Evolutionary conservation across 2,888 invertebrate species (phyloP).

Genomic region (Notodonta ziczac): DNA sequence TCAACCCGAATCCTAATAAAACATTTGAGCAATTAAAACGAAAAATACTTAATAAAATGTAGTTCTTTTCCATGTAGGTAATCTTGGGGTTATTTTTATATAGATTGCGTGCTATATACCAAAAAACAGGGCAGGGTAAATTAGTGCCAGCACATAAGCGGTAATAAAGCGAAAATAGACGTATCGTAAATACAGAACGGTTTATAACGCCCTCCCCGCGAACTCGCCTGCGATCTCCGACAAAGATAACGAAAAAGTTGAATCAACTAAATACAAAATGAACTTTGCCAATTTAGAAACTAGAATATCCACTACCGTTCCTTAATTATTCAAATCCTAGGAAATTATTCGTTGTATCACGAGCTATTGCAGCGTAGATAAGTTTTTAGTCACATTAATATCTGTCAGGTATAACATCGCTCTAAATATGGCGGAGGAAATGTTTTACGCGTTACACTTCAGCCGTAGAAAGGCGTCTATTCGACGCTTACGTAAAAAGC

Average conservation of each 20-base stretch:
- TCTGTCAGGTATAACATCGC: constrained; percentile 4
- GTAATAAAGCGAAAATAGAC: constrained; percentile 62
- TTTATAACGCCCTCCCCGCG: constrained; percentile 56
- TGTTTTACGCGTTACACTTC: not conserved
- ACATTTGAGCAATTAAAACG: constrained; percentile 42
- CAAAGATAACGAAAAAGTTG: constrained; percentile 56
- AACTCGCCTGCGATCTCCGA: constrained; percentile 51
- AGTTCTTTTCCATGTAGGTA: constrained; percentile 37
- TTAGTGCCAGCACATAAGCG: constrained; percentile 55
- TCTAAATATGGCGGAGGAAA: not conserved
- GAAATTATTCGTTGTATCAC: constrained; percentile 8
- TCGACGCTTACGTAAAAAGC: not conserved
- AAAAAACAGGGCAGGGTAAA: constrained; percentile 43
- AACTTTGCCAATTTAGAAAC: constrained; percentile 35
- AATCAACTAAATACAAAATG: constrained; percentile 40
- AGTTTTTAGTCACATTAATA: constrained; percentile 7
- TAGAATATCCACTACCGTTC: constrained; percentile 24
- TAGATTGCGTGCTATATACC: constrained; percentile 54
- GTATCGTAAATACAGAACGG: constrained; percentile 65
- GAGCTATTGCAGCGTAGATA: constrained; percentile 6
- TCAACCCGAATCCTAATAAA: constrained; percentile 11
- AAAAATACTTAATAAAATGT: constrained; percentile 35
- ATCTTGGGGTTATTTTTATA: constrained; percentile 47
- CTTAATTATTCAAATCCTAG: constrained; percentile 30
- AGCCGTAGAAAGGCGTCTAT: not conserved